Evolutionary conservation across 2,888 invertebrate genomes (phyloP).

Genomic region (Merodon equestris): DNA sequence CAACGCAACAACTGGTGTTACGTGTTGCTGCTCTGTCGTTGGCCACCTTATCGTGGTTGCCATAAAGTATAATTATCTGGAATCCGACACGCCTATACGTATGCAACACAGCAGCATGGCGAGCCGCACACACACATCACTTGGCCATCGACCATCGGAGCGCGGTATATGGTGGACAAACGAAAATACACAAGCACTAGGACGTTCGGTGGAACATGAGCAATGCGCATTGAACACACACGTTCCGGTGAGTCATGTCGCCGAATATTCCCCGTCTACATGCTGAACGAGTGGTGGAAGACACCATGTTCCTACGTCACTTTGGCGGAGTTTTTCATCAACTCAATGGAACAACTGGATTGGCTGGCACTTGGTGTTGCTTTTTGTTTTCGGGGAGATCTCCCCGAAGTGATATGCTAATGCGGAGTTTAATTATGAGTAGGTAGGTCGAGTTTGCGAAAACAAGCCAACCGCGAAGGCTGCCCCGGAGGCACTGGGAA

Average conservation of each 20-base stretch:
- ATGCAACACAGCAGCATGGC: constrained; percentile 60
- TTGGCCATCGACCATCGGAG: background rate
- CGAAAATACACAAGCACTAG: background rate
- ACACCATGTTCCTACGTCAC: constrained; percentile 55
- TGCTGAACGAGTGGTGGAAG: constrained; percentile 53
- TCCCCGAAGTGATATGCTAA: constrained; percentile 60
- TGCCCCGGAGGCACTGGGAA: constrained; percentile 1
- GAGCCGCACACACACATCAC: constrained; percentile 36
- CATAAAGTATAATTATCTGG: constrained; percentile 73
- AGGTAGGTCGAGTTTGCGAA: constrained; percentile 40
- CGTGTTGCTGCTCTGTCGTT: constrained; percentile 70
- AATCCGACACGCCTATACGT: constrained; percentile 71
- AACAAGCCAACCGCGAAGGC: constrained; percentile 45
- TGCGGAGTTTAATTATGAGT: constrained; percentile 60
- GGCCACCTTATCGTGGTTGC: constrained; percentile 70
- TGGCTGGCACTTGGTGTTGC: constrained; percentile 38
- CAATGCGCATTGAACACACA: constrained; percentile 19
- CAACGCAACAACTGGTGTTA: constrained; percentile 68
- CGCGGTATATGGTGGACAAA: constrained; percentile 21
- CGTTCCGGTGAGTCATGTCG: constrained; percentile 47
- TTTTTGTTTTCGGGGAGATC: constrained; percentile 34
- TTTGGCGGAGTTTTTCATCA: constrained; percentile 59
- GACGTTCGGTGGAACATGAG: constrained; percentile 51
- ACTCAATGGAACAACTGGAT: constrained; percentile 55
- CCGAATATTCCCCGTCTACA: constrained; percentile 39